Percentiles rank a stretch among this genome's conserved stretches.
Conservation (phyloP, 1,140 invertebrate genomes). For the Glomeris maerens region DNA sequence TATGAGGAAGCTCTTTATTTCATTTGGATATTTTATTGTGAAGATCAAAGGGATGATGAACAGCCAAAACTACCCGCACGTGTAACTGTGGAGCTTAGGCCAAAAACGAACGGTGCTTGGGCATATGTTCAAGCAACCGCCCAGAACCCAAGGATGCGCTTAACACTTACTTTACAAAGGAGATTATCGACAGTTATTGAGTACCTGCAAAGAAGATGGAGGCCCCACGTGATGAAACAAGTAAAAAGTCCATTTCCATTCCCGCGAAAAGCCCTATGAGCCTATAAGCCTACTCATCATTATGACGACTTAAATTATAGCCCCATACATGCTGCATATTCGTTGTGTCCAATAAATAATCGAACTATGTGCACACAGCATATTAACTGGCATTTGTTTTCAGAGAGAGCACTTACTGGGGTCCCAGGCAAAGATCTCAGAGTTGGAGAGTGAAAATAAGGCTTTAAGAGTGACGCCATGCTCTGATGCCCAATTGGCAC, state of each 20-base stretch:
- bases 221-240: constrained; percentile 36
- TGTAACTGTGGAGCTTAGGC: constrained; percentile 58
- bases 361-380: no score
- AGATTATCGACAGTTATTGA: constrained; percentile 53
- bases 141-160: constrained; percentile 75
- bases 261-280: no score
- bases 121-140: constrained; percentile 64
- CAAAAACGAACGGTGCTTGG: constrained; percentile 63
- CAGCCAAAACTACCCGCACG: constrained; percentile 63
- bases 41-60: constrained; percentile 52
- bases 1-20: constrained; percentile 14
- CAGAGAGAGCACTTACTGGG: no score
- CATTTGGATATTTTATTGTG: background rate
- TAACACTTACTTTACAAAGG: constrained; percentile 57
- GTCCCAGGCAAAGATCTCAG: no score
- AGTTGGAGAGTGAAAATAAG: no score
- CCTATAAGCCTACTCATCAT: background rate
- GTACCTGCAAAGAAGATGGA: constrained; percentile 65
- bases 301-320: background rate
- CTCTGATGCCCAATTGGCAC: constrained; percentile 18
- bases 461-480: constrained; percentile 23
- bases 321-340: background rate
- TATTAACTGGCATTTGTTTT: background rate
- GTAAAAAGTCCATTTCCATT: no score
- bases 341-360: no score